Base-by-base conservation (phyloP, 35 echinoderm and acorn worm species). In the Ophioderma brevispina region DNA sequence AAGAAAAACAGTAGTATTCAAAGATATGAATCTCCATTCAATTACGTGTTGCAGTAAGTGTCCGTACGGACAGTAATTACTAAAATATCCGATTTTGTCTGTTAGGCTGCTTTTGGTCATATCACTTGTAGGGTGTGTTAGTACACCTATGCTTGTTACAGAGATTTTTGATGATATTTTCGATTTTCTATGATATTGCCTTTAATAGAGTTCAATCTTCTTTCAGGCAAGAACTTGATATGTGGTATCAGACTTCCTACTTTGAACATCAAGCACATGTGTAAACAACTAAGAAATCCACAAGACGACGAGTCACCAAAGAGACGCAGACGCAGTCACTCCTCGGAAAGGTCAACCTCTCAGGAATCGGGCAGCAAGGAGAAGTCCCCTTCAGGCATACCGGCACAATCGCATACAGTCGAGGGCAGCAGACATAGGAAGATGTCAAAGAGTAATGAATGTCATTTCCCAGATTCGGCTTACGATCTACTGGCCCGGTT, bases 201-300 rank as follows among this genome's bases (percentile, higher is more conserved):
- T 64, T 52, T 21, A 8, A 21, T 52, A 11, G 8, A 11, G 8
- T 17, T 36, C 23, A 77, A 84, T n/a, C 35, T 85, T 36, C 81
- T 82, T 50, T n/a, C 33, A 99, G 97, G 97, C 38, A 99, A 99
- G 76, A 84, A 92, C 82, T 32, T 99, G 17, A 40, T 79, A 2
- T 93, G 87, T 83, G 93, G 80, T 37, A 78, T 94, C 14, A 99
- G 78, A 28, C 77, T 95, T 30, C 90, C 88, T 2, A 42, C 87
- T 41, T 77, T 99, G 49, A 85, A 99, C 35, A 55, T 99, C 25
- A 90, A 99, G 55, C 78, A 56, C n/a, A 89, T 99, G 76, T 99
- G 97, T 80, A 52, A 87, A 37, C 94, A 93, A 76, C 80, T 99
- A 1, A 40, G 91, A 33, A 76, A 64, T 19, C 63, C 64, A 10